phyloP scores from a whole-genome alignment of 2,888 invertebrate species.

The Pseudanteris insignis region DNA sequence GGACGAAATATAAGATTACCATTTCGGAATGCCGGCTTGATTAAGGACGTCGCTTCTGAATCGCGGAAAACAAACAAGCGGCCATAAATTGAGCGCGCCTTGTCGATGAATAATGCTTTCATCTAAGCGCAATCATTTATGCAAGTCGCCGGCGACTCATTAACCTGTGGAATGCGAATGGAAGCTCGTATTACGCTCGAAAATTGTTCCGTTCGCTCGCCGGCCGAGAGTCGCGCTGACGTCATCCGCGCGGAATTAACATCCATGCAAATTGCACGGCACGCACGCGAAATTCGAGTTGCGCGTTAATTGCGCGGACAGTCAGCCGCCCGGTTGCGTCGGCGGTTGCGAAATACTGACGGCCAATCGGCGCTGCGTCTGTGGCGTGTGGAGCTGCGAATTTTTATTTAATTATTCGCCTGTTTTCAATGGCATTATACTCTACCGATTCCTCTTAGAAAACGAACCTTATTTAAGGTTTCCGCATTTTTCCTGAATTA shows the following conservation, averaged over 20 bases:
- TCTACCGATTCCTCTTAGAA: too few species aligned
- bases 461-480: too few species aligned
- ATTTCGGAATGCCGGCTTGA: slow-evolving; percentile 17
- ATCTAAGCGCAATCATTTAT: slow-evolving; percentile 39
- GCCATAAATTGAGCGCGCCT: slow-evolving; percentile 27
- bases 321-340: slow-evolving; percentile 4
- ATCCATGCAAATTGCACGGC: slow-evolving; percentile 51
- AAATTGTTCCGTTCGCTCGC: slow-evolving; percentile 36
- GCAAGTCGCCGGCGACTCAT: slow-evolving; percentile 41
- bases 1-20: slow-evolving; percentile 7
- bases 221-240: slow-evolving; percentile 26
- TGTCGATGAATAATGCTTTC: slow-evolving; percentile 44
- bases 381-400: too few species aligned
- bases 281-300: slow-evolving; percentile 26
- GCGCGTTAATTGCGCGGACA: slow-evolving; percentile 11
- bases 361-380: too few species aligned
- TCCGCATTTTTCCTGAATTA: too few species aligned
- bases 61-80: slow-evolving; percentile 33
- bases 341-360: not conserved
- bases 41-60: slow-evolving; percentile 30
- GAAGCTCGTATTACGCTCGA: slow-evolving; percentile 38
- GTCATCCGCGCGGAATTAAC: slow-evolving; percentile 46
- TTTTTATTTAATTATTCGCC: not conserved
- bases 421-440: too few species aligned
- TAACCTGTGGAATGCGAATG: slow-evolving; percentile 45